phyloP scores from a whole-genome alignment of 2,797 vertebrate genomes.

The Tachyglossus aculeatus region DNA sequence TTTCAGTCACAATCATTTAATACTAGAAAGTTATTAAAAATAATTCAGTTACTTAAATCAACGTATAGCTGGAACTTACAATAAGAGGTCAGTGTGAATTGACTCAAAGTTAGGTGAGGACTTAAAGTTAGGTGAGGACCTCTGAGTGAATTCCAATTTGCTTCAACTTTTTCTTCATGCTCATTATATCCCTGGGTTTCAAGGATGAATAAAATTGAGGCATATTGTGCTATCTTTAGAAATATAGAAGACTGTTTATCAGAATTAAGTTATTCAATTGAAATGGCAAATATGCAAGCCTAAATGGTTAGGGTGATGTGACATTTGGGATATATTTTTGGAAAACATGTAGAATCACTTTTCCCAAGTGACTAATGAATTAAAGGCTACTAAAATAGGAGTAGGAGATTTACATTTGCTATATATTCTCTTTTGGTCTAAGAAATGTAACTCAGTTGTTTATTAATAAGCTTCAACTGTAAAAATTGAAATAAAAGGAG shows the following conservation, averaged over 20 bases:
- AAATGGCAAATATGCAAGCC: constrained; percentile 58
- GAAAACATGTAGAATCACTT: constrained; percentile 41
- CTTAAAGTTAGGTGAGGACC: constrained; percentile 23
- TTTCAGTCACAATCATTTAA: constrained; percentile 64
- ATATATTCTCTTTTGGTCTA: too few species aligned
- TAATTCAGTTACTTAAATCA: constrained; percentile 67
- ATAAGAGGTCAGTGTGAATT: constrained; percentile 57
- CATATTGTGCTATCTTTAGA: constrained; percentile 63
- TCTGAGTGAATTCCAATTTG: constrained; percentile 52
- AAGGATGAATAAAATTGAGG: constrained; percentile 44
- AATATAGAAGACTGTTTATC: constrained; percentile 66
- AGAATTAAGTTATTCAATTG: constrained; percentile 70
- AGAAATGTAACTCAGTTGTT: too few species aligned
- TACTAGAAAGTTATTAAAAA: constrained; percentile 68
- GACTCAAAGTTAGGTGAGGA: constrained; percentile 47
- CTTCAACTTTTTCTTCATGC: constrained; percentile 8
- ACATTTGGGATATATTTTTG: constrained; percentile 37
- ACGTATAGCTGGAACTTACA: constrained; percentile 46
- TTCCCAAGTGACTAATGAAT: constrained; percentile 52
- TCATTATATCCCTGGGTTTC: constrained; percentile 48
- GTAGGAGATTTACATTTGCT: too few species aligned
- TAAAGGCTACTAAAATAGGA: constrained; percentile 16
- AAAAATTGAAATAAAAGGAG: too few species aligned
- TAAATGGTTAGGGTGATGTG: constrained; percentile 33
- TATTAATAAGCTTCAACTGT: too few species aligned